These are phyloP conservation scores for Bos javanicus DNA, from an alignment of 2,113 vertebrate species.

Conservation along the genomic window DNA sequence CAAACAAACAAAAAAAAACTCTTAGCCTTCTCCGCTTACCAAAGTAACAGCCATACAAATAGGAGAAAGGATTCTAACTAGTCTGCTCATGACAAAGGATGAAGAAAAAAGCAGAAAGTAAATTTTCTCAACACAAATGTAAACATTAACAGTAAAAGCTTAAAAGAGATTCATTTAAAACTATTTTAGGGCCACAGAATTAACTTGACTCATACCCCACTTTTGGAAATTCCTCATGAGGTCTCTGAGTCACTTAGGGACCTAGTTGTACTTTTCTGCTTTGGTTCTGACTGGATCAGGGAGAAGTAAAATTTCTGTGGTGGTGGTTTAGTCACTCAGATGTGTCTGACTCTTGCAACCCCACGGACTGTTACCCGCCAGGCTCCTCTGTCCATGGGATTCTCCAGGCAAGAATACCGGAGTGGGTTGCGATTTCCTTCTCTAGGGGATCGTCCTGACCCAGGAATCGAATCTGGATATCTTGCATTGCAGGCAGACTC, in stretches of 20 bases:
- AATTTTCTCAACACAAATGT: background rate
- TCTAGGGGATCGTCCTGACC: background rate
- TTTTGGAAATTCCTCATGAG: background rate
- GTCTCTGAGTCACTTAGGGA: background rate
- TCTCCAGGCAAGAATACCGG: background rate
- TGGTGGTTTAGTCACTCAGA: background rate
- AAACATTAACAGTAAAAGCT: background rate
- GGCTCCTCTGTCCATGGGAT: background rate
- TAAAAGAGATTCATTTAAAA: background rate
- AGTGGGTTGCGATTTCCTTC: background rate
- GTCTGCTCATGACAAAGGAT: background rate
- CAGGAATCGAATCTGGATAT: background rate
- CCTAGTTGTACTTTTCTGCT: background rate
- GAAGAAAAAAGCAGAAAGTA: background rate
- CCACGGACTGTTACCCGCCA: background rate
- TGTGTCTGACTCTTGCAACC: background rate
- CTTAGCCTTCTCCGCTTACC: background rate
- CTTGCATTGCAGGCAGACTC: background rate
- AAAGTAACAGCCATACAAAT: background rate
- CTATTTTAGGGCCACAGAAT: background rate
- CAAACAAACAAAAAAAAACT: background rate
- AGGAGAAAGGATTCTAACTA: background rate
- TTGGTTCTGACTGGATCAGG: background rate
- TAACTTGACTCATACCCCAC: background rate
- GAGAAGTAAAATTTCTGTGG: background rate